Conservation (phyloP, 2,888 invertebrate species). For the Polyommatus iphigenia region DNA sequence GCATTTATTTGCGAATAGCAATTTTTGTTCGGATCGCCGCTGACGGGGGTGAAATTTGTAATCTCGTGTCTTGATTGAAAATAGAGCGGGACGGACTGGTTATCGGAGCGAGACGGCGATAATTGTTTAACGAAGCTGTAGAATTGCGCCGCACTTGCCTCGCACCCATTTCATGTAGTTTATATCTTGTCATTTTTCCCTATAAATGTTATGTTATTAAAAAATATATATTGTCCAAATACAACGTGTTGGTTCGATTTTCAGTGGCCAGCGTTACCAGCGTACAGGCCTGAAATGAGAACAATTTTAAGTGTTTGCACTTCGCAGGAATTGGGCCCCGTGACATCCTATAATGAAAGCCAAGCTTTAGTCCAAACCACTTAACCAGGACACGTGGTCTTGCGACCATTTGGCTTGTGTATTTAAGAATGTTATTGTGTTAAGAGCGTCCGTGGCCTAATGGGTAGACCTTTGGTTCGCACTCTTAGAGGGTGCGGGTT, state of each 20-base stretch:
- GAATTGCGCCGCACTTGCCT: background rate
- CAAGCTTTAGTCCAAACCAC: no score
- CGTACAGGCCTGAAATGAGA: no score
- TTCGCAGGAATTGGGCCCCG: no score
- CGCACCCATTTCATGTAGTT: background rate
- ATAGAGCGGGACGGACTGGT: constrained; percentile 16
- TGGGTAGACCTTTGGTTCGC: no score
- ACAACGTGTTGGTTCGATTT: background rate
- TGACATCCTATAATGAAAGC: no score
- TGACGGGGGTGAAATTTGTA: background rate
- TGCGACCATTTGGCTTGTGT: no score
- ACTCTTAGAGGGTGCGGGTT: no score
- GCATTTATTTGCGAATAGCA: background rate
- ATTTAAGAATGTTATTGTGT: no score
- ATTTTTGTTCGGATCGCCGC: background rate
- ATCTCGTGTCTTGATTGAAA: constrained; percentile 19
- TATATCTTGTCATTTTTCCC: background rate
- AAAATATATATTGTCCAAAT: background rate
- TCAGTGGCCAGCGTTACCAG: no score
- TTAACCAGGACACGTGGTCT: no score
- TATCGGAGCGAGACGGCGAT: background rate
- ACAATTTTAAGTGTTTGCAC: no score
- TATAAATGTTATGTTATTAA: background rate
- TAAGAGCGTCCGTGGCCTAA: no score
- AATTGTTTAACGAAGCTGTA: constrained; percentile 7